Percentiles rank a stretch among this genome's conserved stretches.
Evolutionary conservation across 2,888 invertebrate genomes (phyloP).

Genomic region (Pelosia muscerda): DNA sequence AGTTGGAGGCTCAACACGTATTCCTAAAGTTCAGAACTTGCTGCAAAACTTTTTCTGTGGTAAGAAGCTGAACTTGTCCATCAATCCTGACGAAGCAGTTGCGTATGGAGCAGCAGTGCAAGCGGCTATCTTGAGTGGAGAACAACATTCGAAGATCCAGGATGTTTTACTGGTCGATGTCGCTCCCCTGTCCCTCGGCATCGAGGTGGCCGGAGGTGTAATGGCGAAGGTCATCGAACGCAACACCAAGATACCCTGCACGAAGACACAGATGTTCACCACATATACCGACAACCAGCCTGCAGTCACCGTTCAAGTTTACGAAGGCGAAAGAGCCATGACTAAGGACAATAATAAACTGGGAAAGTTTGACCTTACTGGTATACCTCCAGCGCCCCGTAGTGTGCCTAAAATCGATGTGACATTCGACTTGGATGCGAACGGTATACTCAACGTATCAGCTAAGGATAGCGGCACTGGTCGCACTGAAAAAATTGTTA

Average conservation of each 20-base stretch:
- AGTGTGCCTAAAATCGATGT: slow-evolving; percentile 14
- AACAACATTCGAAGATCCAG: slow-evolving; percentile 15
- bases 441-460: slow-evolving; percentile 17
- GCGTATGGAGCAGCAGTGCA: slow-evolving; percentile 19
- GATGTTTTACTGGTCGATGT: slow-evolving; percentile 17
- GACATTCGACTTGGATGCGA: slow-evolving; percentile 18
- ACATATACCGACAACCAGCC: slow-evolving; percentile 18
- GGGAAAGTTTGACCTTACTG: slow-evolving; percentile 15
- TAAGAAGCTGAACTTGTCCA: slow-evolving; percentile 18
- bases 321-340: slow-evolving; percentile 16
- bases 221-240: slow-evolving; percentile 17
- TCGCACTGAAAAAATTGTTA: slow-evolving; percentile 15
- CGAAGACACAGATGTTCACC: slow-evolving; percentile 17
- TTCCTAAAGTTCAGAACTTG: slow-evolving; percentile 14
- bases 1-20: slow-evolving; percentile 16
- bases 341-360: slow-evolving; percentile 13
- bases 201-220: slow-evolving; percentile 15
- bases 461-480: slow-evolving; percentile 14
- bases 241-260: slow-evolving; percentile 20
- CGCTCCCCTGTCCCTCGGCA: slow-evolving; percentile 13
- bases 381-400: slow-evolving; percentile 16
- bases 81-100: slow-evolving; percentile 17
- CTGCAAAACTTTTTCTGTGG: slow-evolving; percentile 14
- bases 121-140: slow-evolving; percentile 17
- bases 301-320: slow-evolving; percentile 15